Conservation (phyloP, 2,113 vertebrate genomes). For the Sterna hirundo region DNA sequence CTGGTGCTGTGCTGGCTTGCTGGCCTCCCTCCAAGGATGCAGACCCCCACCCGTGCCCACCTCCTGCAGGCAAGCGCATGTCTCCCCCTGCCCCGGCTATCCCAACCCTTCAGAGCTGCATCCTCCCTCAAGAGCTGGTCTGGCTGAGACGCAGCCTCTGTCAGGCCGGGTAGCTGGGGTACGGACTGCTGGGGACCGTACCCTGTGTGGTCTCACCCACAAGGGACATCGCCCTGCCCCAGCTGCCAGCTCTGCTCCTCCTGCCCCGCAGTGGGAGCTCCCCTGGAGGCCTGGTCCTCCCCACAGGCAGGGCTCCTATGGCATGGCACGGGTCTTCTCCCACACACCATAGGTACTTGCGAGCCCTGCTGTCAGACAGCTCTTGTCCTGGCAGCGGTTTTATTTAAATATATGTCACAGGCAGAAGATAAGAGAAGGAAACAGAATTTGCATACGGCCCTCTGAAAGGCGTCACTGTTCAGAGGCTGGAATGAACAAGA, state of each 20-base stretch:
- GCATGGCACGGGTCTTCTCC: rapidly evolving
- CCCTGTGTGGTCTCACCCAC: background rate
- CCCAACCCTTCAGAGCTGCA: background rate
- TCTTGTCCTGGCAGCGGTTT: background rate
- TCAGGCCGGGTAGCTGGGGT: too few species aligned
- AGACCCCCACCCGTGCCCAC: background rate
- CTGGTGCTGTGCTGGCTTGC: background rate
- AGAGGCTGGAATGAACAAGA: background rate
- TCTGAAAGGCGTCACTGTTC: background rate
- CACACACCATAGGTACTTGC: background rate
- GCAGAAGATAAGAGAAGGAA: background rate
- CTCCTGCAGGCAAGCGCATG: background rate
- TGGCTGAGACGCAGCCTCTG: rapidly evolving
- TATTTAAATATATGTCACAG: background rate
- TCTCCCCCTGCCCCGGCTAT: rapidly evolving
- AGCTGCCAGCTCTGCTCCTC: rapidly evolving
- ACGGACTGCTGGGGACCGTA: rapidly evolving
- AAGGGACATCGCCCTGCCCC: too few species aligned
- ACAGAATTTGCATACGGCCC: rapidly evolving
- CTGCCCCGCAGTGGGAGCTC: rapidly evolving
- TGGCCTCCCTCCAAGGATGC: background rate
- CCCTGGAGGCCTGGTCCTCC: too few species aligned
- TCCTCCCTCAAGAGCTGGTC: background rate
- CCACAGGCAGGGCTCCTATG: background rate
- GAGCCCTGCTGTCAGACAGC: background rate